Base-by-base conservation (phyloP, 2,113 vertebrate genomes). In the Hyla sarda region DNA sequence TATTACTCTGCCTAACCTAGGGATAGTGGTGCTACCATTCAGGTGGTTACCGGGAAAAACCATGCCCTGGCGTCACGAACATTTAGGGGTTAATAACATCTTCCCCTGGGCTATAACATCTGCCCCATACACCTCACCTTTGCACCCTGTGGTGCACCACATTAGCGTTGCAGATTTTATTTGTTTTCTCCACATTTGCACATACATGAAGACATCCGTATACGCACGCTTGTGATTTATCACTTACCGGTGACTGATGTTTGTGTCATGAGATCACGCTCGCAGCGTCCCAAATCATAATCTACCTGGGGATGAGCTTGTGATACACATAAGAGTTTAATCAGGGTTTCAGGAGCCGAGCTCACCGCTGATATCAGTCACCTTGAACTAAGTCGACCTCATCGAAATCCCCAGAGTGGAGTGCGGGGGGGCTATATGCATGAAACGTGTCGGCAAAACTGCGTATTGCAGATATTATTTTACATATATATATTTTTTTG, bases 321-420 rank as follows among this genome's bases (percentile, higher is more conserved):
- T 41, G 23, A 83, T 83, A 74, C 23, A 54, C 30, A 37, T 19
- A 67, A 72, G 45, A 54, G 7, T 54, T 72, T 72, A 83, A 83
- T 83, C 82, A 74, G 67, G 82, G 28, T 50, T 41, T 73, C 37
- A 84, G 72, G 56, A 76, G 37, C n/a, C 48, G 50, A 52, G 62
- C 65, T 60, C 77, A 62, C 17, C 19, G 10, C 3, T 47, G 8
- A 82, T 25, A 21, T 62, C 41, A 21, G 45, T 41, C 47, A 83
- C 82, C 82, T 83, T 83, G 28, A 83, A 47, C 48, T 72, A 19
- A 71, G 19, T 54, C 28, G 56, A 54, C 65, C 37, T n/a, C 9
- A 52, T 2, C 41, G 8, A 50, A 72, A 71, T 62, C 17, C 78
- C 1, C 13, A 9, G 28, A 7, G 28, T 52, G 28, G 16, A 16